A percentile compares a stretch with the other conserved stretches of the same genome.
Evolutionary conservation across 2,113 vertebrate species (phyloP).

Genomic region (Mungos mungo): DNA sequence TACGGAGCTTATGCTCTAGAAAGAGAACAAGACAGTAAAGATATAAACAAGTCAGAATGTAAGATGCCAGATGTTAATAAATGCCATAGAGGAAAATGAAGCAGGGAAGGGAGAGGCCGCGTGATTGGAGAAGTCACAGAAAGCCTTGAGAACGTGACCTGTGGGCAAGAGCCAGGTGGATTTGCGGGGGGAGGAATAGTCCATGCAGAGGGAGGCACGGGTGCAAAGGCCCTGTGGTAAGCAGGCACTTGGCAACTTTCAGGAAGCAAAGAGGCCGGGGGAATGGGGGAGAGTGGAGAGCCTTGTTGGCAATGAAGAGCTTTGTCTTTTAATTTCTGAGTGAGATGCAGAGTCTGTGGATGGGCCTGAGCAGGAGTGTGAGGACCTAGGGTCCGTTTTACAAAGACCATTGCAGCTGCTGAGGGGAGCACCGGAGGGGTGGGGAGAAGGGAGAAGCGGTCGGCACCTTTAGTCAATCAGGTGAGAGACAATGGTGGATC

Average conservation of each 20-base stretch:
- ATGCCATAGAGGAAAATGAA: neutral
- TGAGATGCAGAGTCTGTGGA: neutral
- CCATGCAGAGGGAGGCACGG: neutral
- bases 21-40: neutral
- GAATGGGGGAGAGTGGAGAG: rapidly evolving
- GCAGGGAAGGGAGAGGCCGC: rapidly evolving
- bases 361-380: neutral
- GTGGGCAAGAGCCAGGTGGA: neutral
- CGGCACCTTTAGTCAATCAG: neutral
- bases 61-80: neutral
- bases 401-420: neutral
- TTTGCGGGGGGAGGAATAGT: too few relatives aligned
- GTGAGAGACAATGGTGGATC: neutral
- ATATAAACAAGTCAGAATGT: neutral
- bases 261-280: neutral
- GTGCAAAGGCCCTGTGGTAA: neutral
- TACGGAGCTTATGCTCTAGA: neutral
- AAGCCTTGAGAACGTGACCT: neutral
- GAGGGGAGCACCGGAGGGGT: neutral
- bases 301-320: neutral
- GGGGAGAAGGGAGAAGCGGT: neutral
- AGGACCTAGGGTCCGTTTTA: neutral
- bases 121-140: neutral
- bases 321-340: neutral
- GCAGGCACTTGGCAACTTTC: neutral